A percentile compares a stretch with the other conserved stretches of the same genome.
Conservation (phyloP, 2,797 vertebrate species). For the Nannoperca obscura region DNA sequence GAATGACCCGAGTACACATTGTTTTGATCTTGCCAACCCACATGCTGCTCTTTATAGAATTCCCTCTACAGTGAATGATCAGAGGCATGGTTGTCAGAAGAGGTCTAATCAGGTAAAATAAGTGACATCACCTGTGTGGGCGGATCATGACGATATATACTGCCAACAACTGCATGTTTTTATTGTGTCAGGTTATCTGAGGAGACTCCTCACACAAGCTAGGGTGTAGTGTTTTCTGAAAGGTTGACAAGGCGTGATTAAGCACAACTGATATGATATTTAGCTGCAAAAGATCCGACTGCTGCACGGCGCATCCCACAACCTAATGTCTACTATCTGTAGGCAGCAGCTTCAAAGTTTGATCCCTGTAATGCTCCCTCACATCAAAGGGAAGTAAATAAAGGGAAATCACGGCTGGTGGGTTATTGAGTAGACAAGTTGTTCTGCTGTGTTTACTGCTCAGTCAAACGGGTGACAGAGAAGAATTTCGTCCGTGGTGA, state of each 20-base stretch:
- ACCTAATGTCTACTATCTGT: conserved; percentile 50
- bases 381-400: conserved; percentile 58
- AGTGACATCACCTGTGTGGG: background rate
- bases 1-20: background rate
- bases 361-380: conserved; percentile 39
- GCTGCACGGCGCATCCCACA: background rate
- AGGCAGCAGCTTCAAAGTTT: conserved; percentile 52
- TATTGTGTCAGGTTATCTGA: background rate
- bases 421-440: conserved; percentile 60
- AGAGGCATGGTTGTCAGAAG: background rate
- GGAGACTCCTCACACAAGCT: background rate
- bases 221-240: background rate
- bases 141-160: background rate
- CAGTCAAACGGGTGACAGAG: conserved; percentile 55
- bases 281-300: conserved; percentile 19
- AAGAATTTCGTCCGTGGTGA: conserved; percentile 45
- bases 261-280: conserved; percentile 6
- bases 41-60: background rate
- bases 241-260: conserved; percentile 2
- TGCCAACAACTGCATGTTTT: background rate
- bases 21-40: conserved; percentile 3
- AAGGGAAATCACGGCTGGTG: conserved; percentile 45
- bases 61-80: background rate
- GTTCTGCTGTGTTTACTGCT: conserved; percentile 63
- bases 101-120: background rate